Conservation (phyloP, 92 coral and sea anemone genomes). For the Porites rus region DNA sequence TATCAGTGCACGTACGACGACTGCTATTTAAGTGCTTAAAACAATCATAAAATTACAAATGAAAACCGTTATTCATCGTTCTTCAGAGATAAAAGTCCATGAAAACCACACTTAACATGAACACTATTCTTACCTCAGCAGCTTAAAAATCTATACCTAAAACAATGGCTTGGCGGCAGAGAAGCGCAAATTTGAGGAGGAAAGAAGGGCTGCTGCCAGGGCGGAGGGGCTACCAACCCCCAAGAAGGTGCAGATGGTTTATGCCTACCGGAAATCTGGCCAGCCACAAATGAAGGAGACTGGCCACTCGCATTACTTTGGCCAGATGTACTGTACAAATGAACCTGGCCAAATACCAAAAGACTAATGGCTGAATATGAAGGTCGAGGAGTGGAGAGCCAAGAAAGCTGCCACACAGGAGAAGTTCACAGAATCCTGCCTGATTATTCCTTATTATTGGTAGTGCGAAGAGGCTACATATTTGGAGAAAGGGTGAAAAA, state of each 20-base stretch:
- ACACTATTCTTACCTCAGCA: not conserved
- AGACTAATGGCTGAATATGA: constrained; percentile 29
- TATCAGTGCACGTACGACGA: too few relatives aligned
- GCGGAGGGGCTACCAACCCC: too few relatives aligned
- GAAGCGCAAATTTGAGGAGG: constrained; percentile 12
- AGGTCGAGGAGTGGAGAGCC: constrained; percentile 13
- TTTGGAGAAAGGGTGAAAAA: too few relatives aligned
- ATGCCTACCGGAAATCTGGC: constrained; percentile 21
- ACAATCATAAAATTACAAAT: too few relatives aligned
- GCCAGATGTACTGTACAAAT: constrained; percentile 53
- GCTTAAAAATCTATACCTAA: not conserved
- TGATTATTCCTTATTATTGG: too few relatives aligned
- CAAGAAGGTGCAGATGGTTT: constrained; percentile 19
- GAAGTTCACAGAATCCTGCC: not conserved
- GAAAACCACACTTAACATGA: too few relatives aligned
- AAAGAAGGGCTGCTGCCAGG: constrained; percentile 3
- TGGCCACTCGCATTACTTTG: constrained; percentile 62
- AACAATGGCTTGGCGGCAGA: constrained; percentile 25
- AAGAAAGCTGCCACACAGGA: not conserved
- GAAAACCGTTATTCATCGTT: too few relatives aligned
- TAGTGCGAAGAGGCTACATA: too few relatives aligned
- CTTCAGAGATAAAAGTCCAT: too few relatives aligned
- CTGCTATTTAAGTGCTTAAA: too few relatives aligned
- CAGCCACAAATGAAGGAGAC: constrained; percentile 28
- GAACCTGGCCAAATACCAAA: constrained; percentile 37